Evolutionary conservation across 2,888 invertebrate genomes (phyloP).

Genomic region (Sphaerophoria rueppellii): DNA sequence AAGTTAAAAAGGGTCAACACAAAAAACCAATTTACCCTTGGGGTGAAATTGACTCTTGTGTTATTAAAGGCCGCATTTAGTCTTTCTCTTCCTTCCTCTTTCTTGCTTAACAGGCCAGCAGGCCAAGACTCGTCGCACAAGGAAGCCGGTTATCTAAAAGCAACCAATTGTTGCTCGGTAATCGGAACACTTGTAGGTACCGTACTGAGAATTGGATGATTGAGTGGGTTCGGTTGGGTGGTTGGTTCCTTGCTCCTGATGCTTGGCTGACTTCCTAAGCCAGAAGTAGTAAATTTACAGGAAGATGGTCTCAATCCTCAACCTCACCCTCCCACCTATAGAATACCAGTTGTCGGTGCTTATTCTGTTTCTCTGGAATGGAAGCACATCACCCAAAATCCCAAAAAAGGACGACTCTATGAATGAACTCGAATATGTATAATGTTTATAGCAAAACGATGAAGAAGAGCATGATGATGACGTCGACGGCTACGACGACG

Average conservation of each 20-base stretch:
- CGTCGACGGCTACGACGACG: constrained; percentile 69
- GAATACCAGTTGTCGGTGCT: constrained; percentile 35
- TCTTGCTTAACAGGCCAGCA: constrained; percentile 69
- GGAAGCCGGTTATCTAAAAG: constrained; percentile 72
- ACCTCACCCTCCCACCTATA: constrained; percentile 50
- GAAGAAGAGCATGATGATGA: constrained; percentile 59
- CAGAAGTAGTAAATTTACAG: constrained; percentile 71
- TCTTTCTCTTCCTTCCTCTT: constrained; percentile 70
- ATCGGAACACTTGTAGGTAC: constrained; percentile 9
- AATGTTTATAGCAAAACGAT: constrained; percentile 32
- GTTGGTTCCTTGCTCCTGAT: constrained; percentile 46
- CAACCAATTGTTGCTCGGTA: constrained; percentile 70
- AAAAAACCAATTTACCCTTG: constrained; percentile 69
- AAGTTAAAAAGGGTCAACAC: constrained; percentile 67
- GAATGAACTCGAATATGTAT: constrained; percentile 38
- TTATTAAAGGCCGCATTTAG: constrained; percentile 69
- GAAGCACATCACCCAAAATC: constrained; percentile 45
- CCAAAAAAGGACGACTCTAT: constrained; percentile 64
- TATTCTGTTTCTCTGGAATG: constrained; percentile 6
- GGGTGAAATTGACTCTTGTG: constrained; percentile 71
- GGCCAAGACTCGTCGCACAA: constrained; percentile 68
- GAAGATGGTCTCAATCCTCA: constrained; percentile 63
- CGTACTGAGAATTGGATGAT: constrained; percentile 7
- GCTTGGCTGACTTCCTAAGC: constrained; percentile 70
- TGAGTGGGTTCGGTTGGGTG: constrained; percentile 29